phyloP scores from a whole-genome alignment of 2,113 vertebrate genomes.

The Pollachius pollachius region DNA sequence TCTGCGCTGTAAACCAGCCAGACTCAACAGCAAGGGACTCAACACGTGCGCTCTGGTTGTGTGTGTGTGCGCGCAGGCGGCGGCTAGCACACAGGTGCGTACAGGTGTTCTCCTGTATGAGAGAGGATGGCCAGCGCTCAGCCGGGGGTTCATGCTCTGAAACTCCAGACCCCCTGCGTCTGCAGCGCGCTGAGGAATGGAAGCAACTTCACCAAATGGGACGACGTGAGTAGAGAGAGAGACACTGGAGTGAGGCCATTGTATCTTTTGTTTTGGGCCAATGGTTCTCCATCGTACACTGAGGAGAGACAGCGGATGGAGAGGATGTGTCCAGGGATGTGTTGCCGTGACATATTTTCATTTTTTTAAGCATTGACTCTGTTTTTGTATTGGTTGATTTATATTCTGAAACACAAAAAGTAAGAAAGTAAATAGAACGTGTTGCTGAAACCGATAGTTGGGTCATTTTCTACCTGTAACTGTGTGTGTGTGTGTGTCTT shows the following conservation, averaged over 20 bases:
- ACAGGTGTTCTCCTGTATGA: conserved; percentile 42
- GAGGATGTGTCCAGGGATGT: background rate
- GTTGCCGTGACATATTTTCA: no score
- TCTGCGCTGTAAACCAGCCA: no score
- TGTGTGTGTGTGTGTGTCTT: conserved; percentile 9
- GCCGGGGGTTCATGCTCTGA: conserved; percentile 87
- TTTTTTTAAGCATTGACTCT: no score
- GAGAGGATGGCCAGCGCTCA: conserved; percentile 85
- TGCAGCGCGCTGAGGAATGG: conserved; percentile 81
- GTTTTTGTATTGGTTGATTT: background rate
- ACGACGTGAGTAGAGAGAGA: conserved; percentile 78
- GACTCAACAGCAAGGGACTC: no score
- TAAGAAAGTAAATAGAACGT: conserved; percentile 9
- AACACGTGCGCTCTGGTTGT: conserved; percentile 41
- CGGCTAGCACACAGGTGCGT: conserved; percentile 20
- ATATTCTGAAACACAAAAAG: background rate
- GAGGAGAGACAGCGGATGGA: background rate
- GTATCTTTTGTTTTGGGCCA: no score
- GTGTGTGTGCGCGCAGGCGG: conserved; percentile 20
- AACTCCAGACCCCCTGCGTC: conserved; percentile 83
- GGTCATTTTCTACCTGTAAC: background rate
- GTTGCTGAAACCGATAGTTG: background rate
- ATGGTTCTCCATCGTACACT: no score
- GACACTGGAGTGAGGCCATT: no score
- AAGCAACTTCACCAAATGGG: conserved; percentile 93